A percentile compares a stretch with the other conserved stretches of the same genome.
Conservation (phyloP, 2,797 vertebrate species). For the Dipus sagitta region DNA sequence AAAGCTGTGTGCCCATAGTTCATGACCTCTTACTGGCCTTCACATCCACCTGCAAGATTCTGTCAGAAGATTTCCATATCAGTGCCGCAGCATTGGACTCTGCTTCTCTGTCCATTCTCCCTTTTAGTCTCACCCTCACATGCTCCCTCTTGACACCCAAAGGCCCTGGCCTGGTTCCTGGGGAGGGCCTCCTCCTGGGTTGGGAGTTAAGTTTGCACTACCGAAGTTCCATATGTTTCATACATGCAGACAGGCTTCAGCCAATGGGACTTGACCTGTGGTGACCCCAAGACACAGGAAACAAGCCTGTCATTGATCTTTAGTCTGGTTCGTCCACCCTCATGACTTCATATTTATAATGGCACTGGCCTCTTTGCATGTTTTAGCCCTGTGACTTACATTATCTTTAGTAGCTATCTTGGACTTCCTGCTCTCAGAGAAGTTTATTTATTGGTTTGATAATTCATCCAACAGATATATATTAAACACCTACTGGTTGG, state of each 20-base stretch:
- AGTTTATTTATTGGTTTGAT: conserved; percentile 42
- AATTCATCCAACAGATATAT: not conserved
- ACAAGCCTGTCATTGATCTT: conserved; percentile 3
- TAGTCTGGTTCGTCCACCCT: conserved; percentile 9
- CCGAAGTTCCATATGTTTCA: not conserved
- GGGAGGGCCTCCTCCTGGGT: not conserved
- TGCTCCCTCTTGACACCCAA: not conserved
- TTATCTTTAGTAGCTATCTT: conserved; percentile 43
- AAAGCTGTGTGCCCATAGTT: not conserved
- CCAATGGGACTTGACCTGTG: not conserved
- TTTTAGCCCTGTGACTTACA: not conserved
- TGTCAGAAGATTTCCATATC: not conserved
- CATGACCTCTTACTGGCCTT: not conserved
- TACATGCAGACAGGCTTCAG: not conserved
- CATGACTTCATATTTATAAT: conserved; percentile 33
- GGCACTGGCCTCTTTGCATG: not conserved
- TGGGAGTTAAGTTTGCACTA: conserved; percentile 15
- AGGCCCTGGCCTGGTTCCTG: too few relatives aligned
- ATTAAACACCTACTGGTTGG: not conserved
- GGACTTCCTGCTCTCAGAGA: conserved; percentile 30
- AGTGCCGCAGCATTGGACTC: not conserved
- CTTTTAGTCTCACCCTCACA: not conserved
- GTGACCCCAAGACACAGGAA: conserved; percentile 40
- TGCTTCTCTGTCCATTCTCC: not conserved
- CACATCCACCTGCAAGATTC: not conserved